A percentile compares a stretch with the other conserved stretches of the same genome.
Conservation (phyloP, 1,140 invertebrate genomes). For the Drosophila prosaltans region DNA sequence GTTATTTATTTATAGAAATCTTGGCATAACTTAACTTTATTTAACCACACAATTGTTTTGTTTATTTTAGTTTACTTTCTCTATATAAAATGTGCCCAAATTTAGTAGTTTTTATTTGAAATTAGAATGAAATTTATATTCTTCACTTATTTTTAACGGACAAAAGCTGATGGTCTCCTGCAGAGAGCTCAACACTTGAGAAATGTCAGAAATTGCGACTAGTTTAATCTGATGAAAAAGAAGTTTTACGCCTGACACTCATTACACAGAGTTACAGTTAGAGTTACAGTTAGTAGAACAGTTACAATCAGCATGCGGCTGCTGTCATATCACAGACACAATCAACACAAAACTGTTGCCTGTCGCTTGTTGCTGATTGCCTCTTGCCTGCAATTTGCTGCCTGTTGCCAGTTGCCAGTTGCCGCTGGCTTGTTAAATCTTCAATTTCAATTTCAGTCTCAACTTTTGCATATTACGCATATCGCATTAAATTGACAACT, state of each 20-base stretch:
- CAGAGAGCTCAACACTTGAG: background rate
- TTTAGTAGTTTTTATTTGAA: no score
- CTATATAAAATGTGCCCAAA: no score
- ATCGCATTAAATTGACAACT: constrained; percentile 70
- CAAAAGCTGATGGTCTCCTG: background rate
- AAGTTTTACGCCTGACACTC: constrained; percentile 15
- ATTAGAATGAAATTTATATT: no score
- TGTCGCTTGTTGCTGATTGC: background rate
- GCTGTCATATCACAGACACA: constrained; percentile 34
- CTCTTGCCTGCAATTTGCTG: no score
- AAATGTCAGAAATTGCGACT: constrained; percentile 5
- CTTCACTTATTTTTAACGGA: no score
- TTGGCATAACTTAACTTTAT: no score
- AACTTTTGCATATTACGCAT: constrained; percentile 56
- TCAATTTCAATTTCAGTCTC: constrained; percentile 19
- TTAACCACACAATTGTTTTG: no score
- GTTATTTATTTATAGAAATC: no score
- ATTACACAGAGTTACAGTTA: constrained; percentile 27
- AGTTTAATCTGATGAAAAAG: constrained; percentile 8
- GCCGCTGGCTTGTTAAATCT: background rate
- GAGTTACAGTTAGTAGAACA: background rate
- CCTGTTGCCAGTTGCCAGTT: background rate
- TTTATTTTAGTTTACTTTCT: no score
- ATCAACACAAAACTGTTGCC: constrained; percentile 4
- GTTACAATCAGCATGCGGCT: constrained; percentile 4